Evolutionary conservation across 2,888 invertebrate species (phyloP), one percentile per base, ranked within the genome.

Genomic region (Dyspetes luteomarginatus): DNA sequence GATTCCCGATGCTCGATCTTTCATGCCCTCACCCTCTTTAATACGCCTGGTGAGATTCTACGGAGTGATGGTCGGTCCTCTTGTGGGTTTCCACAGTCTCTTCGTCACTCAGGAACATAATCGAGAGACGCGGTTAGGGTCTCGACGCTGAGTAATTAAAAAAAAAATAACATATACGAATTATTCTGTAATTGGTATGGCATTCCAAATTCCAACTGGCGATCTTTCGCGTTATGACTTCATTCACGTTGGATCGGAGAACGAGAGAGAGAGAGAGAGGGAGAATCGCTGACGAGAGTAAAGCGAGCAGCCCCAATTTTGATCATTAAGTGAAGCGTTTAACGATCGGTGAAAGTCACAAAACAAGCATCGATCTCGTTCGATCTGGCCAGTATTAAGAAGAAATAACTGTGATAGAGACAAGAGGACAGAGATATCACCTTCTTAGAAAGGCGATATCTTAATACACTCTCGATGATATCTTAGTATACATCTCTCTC

Each of bases 141-240:
- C n/a, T n/a, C n/a, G n/a, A n/a, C 58, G 41, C 52, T 48, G 68
- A n/a, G 17, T 58, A 50, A 45, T 19, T 64, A 60, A 48, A 52
- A 62, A 55, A 50, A 52, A 36, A 45, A 55, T 36, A 64, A 68
- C 79, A 30, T 55, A 58, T 64, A 64, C 64, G 60, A 55, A 69
- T 65, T 72, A 82, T 81, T 82, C 86, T 85, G 87, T 91, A 91
- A 91, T 91, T 91, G 90, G 90, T 83, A 82, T 86, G 87, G 88
- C 90, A 91, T 91, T 90, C 80, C 80, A 45, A 50, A 36, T 90
- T 75, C 80, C 36, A 50, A 36, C 60, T 48, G n/a, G 17, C 45
- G 48, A 48, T n/a, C 48, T 48, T n/a, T 89, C 89, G 87, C 85
- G 87, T 90, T 89, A 90, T 90, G 90, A 91, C 90, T 91, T 91